Base-by-base conservation (phyloP, 2,888 invertebrate genomes). In the Oxystoma pomonae region DNA sequence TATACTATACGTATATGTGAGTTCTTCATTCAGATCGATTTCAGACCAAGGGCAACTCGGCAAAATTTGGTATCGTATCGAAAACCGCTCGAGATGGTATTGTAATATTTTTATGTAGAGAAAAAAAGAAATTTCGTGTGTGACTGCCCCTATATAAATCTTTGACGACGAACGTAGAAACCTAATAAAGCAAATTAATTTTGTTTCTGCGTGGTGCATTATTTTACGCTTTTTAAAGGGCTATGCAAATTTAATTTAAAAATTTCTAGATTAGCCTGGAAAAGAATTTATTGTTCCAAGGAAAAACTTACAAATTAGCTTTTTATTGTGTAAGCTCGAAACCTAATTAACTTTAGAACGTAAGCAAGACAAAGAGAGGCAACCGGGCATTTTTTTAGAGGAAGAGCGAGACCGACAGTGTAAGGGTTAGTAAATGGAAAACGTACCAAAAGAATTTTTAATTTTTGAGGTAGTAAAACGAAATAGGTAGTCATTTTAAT, bases 401-500 rank as follows among this genome's bases (percentile, higher is more conserved):
- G 12, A 35, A 35, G 12, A 35, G 35, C 3, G 35, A 35, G 35
- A 35, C 35, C 5, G 35, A 7, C 12, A 35, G 3, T 35, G 35
- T 12, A 12, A 35, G 12, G 35, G 12, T 35, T 12, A 72, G 74
- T 72, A 73, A 71, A 73, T 72, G 69, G 61, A 67, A 66, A 67
- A 69, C 67, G 64, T 70, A 67, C 70, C 69, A 69, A 74, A 72
- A 72, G 75, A 76, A 76, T 76, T 76, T 76, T 77, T 76, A 77
- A 77, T 77, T 77, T 77, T 77, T 77, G 73, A 76, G 76, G 77
- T 75, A 77, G 72, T 78, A 76, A 77, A 78, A 77, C 76, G 76
- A 76, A 78, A 78, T 78, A 77, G 77, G 76, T 77, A 77, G 78
- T 78, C 78, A 78, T 78, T 78, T 78, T 79, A 79, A 79, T 79